Conservation (phyloP, 2,888 invertebrate genomes). For the Rotaria socialis region DNA sequence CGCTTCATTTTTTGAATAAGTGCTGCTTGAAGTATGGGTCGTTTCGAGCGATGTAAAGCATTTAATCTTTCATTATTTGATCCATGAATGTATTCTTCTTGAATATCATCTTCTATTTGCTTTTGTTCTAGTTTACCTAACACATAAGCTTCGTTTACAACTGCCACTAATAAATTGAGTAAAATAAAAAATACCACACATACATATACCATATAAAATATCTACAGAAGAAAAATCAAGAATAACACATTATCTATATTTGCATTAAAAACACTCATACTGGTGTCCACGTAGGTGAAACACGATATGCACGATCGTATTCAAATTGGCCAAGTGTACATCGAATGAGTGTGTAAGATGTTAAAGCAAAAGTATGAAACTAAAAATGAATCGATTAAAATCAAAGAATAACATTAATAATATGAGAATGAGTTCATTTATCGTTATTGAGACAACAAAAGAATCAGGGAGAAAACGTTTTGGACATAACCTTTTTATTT, state of each 20-base stretch:
- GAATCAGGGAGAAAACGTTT: no score
- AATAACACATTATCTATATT: background rate
- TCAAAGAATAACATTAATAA: no score
- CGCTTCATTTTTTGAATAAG: background rate
- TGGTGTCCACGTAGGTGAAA: conserved; percentile 21
- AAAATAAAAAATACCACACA: background rate
- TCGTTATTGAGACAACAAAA: no score
- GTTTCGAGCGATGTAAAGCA: background rate
- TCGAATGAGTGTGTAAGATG: conserved; percentile 4
- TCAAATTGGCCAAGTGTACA: conserved; percentile 31
- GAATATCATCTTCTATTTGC: background rate
- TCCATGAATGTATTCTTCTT: background rate
- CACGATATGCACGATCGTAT: conserved; percentile 27
- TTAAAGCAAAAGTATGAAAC: conserved; percentile 30
- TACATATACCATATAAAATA: conserved; percentile 15
- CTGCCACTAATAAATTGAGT: background rate
- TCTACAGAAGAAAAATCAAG: background rate
- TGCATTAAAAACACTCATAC: background rate
- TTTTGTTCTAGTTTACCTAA: conserved; percentile 17
- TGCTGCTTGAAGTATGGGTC: background rate
- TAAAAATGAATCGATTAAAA: background rate
- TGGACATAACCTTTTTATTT: no score
- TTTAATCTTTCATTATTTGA: background rate
- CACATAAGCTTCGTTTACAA: background rate
- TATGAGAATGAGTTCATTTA: no score